Evolutionary conservation across 2,797 vertebrate genomes (phyloP).

Genomic region (Falco cherrug): DNA sequence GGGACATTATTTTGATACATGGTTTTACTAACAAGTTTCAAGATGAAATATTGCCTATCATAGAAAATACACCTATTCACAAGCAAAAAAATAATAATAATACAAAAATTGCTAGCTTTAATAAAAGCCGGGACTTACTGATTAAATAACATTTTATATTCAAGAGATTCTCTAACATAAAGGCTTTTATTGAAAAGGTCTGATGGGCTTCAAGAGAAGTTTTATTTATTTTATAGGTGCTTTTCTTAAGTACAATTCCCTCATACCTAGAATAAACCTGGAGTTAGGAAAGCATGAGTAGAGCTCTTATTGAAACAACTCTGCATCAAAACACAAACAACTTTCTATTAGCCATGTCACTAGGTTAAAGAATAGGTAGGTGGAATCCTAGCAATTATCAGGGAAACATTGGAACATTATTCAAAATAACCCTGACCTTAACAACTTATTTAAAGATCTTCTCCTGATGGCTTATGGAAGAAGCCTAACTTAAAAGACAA

Average conservation of each 20-base stretch:
- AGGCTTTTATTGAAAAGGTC: slow-evolving; percentile 43
- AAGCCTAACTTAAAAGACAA: slow-evolving; percentile 67
- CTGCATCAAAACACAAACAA: slow-evolving; percentile 65
- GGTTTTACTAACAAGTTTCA: slow-evolving; percentile 42
- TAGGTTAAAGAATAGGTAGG: slow-evolving; percentile 57
- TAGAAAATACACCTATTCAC: slow-evolving; percentile 45
- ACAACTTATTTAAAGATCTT: slow-evolving; percentile 61
- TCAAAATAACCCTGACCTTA: slow-evolving; percentile 67
- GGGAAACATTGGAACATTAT: slow-evolving; percentile 48
- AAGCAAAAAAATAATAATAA: neutral
- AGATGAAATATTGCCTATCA: slow-evolving; percentile 49
- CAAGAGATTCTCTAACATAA: slow-evolving; percentile 31
- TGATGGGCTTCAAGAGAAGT: slow-evolving; percentile 43
- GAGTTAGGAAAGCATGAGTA: slow-evolving; percentile 37
- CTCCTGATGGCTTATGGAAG: slow-evolving; percentile 50
- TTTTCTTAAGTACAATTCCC: slow-evolving; percentile 56
- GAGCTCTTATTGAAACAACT: slow-evolving; percentile 53
- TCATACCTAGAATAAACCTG: slow-evolving; percentile 46
- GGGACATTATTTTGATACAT: slow-evolving; percentile 49
- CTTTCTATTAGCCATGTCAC: slow-evolving; percentile 60
- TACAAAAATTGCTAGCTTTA: slow-evolving; percentile 34
- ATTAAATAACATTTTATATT: slow-evolving; percentile 67
- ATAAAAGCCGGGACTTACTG: slow-evolving; percentile 40
- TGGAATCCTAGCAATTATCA: slow-evolving; percentile 57
- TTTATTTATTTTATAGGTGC: slow-evolving; percentile 53